phyloP scores from a whole-genome alignment of 2,113 vertebrate species.

The Pholis gunnellus region DNA sequence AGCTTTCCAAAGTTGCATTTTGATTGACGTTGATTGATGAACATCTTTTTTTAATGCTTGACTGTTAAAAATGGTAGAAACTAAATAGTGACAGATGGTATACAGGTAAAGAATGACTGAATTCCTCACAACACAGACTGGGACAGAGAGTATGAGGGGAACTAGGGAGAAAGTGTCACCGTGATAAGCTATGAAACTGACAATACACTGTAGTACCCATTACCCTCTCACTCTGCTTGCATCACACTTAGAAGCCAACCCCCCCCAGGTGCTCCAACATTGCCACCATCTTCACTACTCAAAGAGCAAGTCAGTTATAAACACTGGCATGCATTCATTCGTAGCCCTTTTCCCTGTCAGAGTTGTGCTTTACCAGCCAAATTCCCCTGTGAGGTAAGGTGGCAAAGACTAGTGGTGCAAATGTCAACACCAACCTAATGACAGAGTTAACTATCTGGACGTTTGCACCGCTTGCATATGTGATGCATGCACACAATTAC shows the following conservation, averaged over 20 bases:
- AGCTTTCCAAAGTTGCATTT: neutral
- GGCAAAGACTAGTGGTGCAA: conserved; percentile 28
- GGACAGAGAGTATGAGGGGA: neutral
- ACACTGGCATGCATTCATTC: conserved; percentile 46
- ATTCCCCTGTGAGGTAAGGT: conserved; percentile 24
- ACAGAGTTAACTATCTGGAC: conserved; percentile 6
- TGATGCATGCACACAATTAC: neutral
- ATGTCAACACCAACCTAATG: conserved; percentile 43
- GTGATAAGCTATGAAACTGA: conserved; percentile 8
- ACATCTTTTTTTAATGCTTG: neutral
- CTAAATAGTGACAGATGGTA: neutral
- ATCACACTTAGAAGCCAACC: conserved; percentile 16
- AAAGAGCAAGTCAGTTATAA: conserved; percentile 29
- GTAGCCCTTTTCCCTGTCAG: conserved; percentile 12
- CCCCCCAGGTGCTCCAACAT: neutral
- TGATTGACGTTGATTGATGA: neutral
- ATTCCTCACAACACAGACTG: neutral
- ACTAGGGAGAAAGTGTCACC: neutral
- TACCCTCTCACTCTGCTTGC: conserved; percentile 13
- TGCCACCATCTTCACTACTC: conserved; percentile 22
- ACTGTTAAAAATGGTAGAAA: neutral
- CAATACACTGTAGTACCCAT: conserved; percentile 9
- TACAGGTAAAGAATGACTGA: neutral
- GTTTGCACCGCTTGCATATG: neutral
- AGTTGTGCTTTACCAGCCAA: conserved; percentile 17